These are phyloP conservation scores for Trididemnum miniatum DNA, from an alignment of 23 tunicate species.

Conservation along the genomic window DNA sequence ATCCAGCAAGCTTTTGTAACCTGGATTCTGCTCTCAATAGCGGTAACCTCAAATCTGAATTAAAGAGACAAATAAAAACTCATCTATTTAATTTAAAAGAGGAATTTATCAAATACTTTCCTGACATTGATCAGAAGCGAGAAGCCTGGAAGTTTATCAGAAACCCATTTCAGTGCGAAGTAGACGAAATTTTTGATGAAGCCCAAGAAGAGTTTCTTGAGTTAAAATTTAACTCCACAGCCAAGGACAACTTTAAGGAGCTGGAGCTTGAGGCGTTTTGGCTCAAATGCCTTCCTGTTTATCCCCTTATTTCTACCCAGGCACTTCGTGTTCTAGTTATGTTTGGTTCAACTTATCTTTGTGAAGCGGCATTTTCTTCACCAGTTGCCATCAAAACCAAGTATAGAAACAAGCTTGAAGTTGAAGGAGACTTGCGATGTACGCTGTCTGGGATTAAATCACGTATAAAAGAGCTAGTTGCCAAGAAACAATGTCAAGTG, in stretches of 20 bases:
- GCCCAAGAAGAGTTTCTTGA: slow-evolving; percentile 44
- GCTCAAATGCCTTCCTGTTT: slow-evolving; percentile 44
- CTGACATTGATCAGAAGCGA: slow-evolving; percentile 30
- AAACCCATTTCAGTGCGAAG: slow-evolving; percentile 46
- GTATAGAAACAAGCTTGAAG: slow-evolving; percentile 50
- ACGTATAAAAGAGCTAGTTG: slow-evolving; percentile 44
- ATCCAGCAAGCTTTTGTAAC: slow-evolving; percentile 50
- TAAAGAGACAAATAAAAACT: slow-evolving; percentile 37
- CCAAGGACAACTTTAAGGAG: slow-evolving; percentile 38
- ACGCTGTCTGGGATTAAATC: slow-evolving; percentile 43
- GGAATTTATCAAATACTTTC: slow-evolving; percentile 44
- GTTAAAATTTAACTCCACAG: slow-evolving; percentile 44
- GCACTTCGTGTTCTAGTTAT: slow-evolving; percentile 34
- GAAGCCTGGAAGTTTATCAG: slow-evolving; percentile 47
- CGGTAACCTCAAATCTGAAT: slow-evolving; percentile 39
- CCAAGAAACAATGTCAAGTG: too few relatives aligned
- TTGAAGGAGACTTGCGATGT: too few relatives aligned
- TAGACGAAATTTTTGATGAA: slow-evolving; percentile 38
- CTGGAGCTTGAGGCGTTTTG: slow-evolving; percentile 44
- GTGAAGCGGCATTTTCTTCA: slow-evolving; percentile 34
- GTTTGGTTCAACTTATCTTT: too few relatives aligned
- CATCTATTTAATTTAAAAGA: slow-evolving; percentile 33
- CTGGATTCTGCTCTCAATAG: slow-evolving; percentile 37
- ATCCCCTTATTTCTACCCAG: slow-evolving; percentile 38
- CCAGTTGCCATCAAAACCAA: slow-evolving; percentile 51